Percentiles rank a stretch among this genome's conserved stretches.
Evolutionary conservation across 2,888 invertebrate genomes (phyloP).

Genomic region (Tetragonula carbonaria): DNA sequence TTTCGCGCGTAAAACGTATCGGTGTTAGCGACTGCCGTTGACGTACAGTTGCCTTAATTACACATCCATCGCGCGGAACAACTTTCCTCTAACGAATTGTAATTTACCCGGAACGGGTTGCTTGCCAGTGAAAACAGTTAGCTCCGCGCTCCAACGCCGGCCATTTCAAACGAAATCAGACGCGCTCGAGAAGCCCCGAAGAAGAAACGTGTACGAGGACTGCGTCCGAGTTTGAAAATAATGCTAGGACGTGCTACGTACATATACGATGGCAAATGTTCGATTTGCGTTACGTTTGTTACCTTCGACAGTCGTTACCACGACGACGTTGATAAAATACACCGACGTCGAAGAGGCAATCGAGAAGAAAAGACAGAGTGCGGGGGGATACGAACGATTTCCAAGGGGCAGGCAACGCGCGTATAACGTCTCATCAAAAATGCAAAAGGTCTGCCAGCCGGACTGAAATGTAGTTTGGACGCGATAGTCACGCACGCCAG

Average conservation of each 20-base stretch:
- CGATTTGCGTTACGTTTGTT: not conserved
- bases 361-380: not conserved
- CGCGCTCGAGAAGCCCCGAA: not conserved
- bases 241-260: too few species aligned
- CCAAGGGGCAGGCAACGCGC: slow-evolving; percentile 8
- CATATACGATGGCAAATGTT: too few species aligned
- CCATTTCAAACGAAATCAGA: slow-evolving; percentile 46
- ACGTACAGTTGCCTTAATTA: slow-evolving; percentile 71
- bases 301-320: slow-evolving; percentile 5
- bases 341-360: not conserved
- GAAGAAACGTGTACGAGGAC: not conserved
- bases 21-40: slow-evolving; percentile 20
- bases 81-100: slow-evolving; percentile 72
- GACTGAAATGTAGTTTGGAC: slow-evolving; percentile 53
- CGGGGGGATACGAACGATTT: not conserved
- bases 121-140: slow-evolving; percentile 63
- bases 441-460: slow-evolving; percentile 55
- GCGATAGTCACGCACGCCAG: slow-evolving; percentile 59
- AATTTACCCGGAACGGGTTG: slow-evolving; percentile 64
- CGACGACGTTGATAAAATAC: not conserved
- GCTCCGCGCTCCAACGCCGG: slow-evolving; percentile 14
- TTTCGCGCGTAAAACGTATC: slow-evolving; percentile 17
- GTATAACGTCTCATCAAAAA: slow-evolving; percentile 61
- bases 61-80: slow-evolving; percentile 67
- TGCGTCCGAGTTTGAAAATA: not conserved